Conservation (phyloP, 2,888 invertebrate species). For the Steinernema scapterisci region DNA sequence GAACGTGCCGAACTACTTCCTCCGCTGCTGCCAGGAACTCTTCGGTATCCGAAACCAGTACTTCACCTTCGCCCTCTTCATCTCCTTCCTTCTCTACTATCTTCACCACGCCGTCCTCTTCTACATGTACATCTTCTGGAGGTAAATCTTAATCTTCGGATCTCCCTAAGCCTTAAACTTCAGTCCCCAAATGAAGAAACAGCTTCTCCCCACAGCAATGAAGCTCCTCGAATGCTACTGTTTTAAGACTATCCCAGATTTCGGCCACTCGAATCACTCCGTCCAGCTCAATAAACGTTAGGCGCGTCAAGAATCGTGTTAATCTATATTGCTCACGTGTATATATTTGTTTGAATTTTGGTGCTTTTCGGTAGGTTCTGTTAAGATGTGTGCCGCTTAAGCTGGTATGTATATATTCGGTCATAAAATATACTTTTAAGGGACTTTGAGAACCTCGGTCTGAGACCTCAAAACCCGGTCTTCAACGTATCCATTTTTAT, state of each 20-base stretch:
- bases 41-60: constrained; percentile 38
- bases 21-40: constrained; percentile 49
- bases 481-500: too few species aligned
- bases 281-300: constrained; percentile 6
- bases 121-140: constrained; percentile 65
- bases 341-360: neutral
- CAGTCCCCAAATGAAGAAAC: constrained; percentile 67
- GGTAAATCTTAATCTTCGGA: constrained; percentile 39
- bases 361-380: neutral
- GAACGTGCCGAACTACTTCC: constrained; percentile 63
- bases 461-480: too few species aligned
- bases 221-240: constrained; percentile 66
- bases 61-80: constrained; percentile 36
- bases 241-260: constrained; percentile 66
- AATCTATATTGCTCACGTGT: neutral
- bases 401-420: neutral
- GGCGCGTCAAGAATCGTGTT: neutral
- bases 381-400: neutral
- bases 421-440: neutral
- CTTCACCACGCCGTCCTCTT: constrained; percentile 59
- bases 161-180: constrained; percentile 29
- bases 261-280: constrained; percentile 50
- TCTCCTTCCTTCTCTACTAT: constrained; percentile 60
- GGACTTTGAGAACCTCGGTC: too few species aligned
- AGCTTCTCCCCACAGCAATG: constrained; percentile 64